These are phyloP conservation scores for Eupithecia subfuscata DNA, from an alignment of 2,888 invertebrate genomes.

Conservation along the genomic window DNA sequence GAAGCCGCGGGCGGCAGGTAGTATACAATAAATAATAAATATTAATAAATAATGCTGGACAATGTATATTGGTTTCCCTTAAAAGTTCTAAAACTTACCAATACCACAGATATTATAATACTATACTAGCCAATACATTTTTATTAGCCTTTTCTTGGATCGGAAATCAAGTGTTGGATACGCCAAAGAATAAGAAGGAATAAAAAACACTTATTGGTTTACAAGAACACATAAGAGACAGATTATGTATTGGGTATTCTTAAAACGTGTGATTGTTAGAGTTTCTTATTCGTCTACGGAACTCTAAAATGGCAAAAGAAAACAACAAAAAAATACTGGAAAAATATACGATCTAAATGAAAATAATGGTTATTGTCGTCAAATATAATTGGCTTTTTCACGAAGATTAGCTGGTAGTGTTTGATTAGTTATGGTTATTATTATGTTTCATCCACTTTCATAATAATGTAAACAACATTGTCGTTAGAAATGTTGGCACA, in stretches of 20 bases:
- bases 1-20: too few relatives aligned
- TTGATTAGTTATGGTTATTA: constrained; percentile 4
- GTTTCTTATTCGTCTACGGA: neutral
- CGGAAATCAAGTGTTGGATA: neutral
- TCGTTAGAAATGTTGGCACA: constrained; percentile 14
- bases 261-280: neutral
- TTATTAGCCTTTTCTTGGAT: neutral
- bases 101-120: too few relatives aligned
- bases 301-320: neutral
- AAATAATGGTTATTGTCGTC: neutral
- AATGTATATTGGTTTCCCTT: neutral
- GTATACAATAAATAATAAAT: too few relatives aligned
- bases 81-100: too few relatives aligned
- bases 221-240: neutral
- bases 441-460: constrained; percentile 6
- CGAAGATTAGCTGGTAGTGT: neutral
- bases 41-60: too few relatives aligned
- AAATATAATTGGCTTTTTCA: neutral
- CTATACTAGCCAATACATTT: too few relatives aligned
- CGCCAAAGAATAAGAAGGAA: neutral
- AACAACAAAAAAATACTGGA: neutral
- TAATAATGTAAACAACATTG: constrained; percentile 13
- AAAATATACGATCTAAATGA: neutral
- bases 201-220: neutral
- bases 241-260: neutral